Conservation (phyloP, 1,140 invertebrate species). For the Theocolax elegans region DNA sequence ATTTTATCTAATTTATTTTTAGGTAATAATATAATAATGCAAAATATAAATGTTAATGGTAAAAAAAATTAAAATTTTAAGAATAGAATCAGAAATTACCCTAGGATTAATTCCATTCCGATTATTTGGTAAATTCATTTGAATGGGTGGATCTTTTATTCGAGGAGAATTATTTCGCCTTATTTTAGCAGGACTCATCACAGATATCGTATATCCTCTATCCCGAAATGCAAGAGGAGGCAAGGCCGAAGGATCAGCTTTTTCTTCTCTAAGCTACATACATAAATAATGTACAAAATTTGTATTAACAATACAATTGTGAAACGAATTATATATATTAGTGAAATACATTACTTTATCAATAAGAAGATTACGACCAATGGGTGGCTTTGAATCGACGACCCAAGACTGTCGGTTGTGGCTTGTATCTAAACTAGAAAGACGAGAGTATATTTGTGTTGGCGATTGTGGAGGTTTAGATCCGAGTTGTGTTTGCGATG, state of each 20-base stretch:
- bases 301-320: too few species aligned
- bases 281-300: background rate
- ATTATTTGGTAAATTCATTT: slow-evolving; percentile 35
- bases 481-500: slow-evolving; percentile 54
- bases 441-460: slow-evolving; percentile 65
- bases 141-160: slow-evolving; percentile 66
- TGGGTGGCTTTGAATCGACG: slow-evolving; percentile 61
- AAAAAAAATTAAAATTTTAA: too few species aligned
- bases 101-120: slow-evolving; percentile 75
- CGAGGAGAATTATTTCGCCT: slow-evolving; percentile 63
- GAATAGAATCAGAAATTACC: slow-evolving; percentile 52
- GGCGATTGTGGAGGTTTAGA: slow-evolving; percentile 68
- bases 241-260: slow-evolving; percentile 61
- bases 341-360: slow-evolving; percentile 54
- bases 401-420: slow-evolving; percentile 53
- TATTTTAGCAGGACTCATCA: slow-evolving; percentile 78
- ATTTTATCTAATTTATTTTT: too few species aligned
- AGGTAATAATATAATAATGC: too few species aligned
- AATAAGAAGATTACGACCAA: slow-evolving; percentile 58
- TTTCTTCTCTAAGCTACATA: slow-evolving; percentile 57
- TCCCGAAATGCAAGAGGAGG: slow-evolving; percentile 75
- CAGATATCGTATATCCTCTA: slow-evolving; percentile 86
- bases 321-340: too few species aligned
- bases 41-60: too few species aligned
- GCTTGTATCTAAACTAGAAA: slow-evolving; percentile 57